These are phyloP conservation scores for Ophioderma brevispina DNA, from an alignment of 35 echinoderm and acorn worm genomes.

Conservation along the genomic window DNA sequence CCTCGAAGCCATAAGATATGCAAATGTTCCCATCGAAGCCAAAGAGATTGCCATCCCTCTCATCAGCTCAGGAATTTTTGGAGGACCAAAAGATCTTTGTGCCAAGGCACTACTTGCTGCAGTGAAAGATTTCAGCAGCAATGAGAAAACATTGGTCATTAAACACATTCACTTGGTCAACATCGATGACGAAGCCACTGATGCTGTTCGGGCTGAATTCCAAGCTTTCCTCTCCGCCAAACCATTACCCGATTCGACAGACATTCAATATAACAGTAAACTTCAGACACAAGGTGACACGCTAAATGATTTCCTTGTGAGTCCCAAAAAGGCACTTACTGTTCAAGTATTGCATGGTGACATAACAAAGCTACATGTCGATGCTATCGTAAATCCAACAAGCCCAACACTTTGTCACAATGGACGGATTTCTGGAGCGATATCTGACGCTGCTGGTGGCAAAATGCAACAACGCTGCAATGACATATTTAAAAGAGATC, in stretches of 20 bases:
- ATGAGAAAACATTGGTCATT: neutral
- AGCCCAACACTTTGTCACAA: neutral
- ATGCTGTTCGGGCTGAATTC: neutral
- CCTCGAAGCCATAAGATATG: neutral
- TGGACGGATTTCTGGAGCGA: neutral
- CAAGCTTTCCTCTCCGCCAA: neutral
- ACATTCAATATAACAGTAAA: neutral
- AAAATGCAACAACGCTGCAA: neutral
- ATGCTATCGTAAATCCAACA: no score
- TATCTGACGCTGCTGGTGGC: neutral
- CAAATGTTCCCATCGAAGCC: neutral
- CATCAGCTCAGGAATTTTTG: neutral
- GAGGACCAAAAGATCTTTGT: neutral
- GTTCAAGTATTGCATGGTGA: neutral
- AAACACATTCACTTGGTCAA: neutral
- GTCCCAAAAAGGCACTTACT: neutral
- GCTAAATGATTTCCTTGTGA: neutral
- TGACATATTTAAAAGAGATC: neutral
- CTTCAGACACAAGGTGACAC: neutral
- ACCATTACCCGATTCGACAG: neutral
- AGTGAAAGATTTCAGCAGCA: neutral
- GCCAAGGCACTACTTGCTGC: neutral
- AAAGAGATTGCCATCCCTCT: neutral
- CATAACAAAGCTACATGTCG: neutral
- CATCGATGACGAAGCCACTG: no score